phyloP scores from a whole-genome alignment of 2,113 vertebrate species.

The Hemicordylus capensis region DNA sequence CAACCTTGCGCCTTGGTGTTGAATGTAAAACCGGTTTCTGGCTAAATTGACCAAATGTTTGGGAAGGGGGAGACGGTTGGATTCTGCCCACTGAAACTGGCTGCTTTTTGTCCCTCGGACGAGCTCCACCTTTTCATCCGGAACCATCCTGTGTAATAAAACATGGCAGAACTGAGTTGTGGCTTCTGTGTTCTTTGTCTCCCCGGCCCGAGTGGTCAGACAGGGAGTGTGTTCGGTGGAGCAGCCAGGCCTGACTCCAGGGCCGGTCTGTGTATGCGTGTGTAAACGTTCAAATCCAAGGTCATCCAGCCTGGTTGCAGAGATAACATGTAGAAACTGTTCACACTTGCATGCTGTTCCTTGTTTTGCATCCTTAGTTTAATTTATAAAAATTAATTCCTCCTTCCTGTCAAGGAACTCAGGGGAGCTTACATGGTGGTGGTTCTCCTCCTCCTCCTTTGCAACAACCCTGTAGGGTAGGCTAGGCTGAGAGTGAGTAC shows the following conservation, averaged over 20 bases:
- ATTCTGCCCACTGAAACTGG: background rate
- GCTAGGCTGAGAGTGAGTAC: too few species aligned
- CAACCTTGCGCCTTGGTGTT: constrained; percentile 17
- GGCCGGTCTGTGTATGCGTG: background rate
- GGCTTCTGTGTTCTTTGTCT: constrained; percentile 54
- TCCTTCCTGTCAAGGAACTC: too few species aligned
- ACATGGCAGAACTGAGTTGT: constrained; percentile 83
- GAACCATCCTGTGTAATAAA: constrained; percentile 89
- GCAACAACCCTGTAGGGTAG: too few species aligned
- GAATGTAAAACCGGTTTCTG: constrained; percentile 57
- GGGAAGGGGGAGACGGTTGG: background rate
- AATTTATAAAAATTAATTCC: too few species aligned
- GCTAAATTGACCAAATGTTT: background rate
- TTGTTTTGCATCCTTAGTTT: too few species aligned
- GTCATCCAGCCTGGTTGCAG: background rate
- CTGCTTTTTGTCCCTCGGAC: constrained; percentile 4
- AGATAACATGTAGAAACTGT: background rate
- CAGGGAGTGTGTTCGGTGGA: fast-evolving
- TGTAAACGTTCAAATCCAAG: background rate
- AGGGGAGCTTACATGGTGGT: too few species aligned
- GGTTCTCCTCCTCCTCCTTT: too few species aligned
- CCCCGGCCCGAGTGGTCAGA: too few species aligned
- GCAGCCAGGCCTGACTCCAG: background rate
- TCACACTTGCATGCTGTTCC: background rate
- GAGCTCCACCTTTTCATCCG: constrained; percentile 49